A percentile compares a stretch with the other conserved stretches of the same genome.
Evolutionary conservation across 2,888 invertebrate species (phyloP).

Genomic region (Macrophya alboannulata): DNA sequence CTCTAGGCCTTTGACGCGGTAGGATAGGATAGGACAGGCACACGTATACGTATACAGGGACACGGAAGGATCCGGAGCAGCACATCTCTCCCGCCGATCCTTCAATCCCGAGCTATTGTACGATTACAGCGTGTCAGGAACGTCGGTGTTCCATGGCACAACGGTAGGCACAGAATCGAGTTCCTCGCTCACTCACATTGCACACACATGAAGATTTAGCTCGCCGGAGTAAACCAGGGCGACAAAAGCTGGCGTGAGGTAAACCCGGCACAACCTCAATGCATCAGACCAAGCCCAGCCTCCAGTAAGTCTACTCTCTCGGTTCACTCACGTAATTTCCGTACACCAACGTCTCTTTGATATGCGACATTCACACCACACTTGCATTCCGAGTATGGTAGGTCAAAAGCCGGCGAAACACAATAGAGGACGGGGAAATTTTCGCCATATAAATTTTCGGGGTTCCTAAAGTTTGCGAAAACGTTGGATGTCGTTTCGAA

Average conservation of each 20-base stretch:
- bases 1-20: constrained; percentile 18
- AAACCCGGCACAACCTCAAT: background rate
- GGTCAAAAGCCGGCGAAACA: background rate
- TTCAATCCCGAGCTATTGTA: constrained; percentile 42
- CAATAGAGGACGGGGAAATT: background rate
- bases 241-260: background rate
- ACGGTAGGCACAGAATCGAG: background rate
- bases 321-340: background rate
- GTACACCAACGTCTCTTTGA: background rate
- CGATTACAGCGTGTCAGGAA: constrained; percentile 34
- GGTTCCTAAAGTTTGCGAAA: background rate
- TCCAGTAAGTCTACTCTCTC: background rate
- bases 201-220: background rate
- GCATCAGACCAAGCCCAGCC: background rate
- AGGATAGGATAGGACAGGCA: background rate
- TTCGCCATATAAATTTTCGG: background rate
- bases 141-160: background rate
- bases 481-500: background rate
- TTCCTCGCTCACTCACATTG: constrained; percentile 11
- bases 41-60: background rate
- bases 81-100: background rate
- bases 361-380: background rate
- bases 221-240: constrained; percentile 27
- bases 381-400: background rate
- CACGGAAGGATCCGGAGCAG: background rate